Base-by-base conservation (phyloP, 2,797 vertebrate species). In the Mormyrus proboscirostris region DNA sequence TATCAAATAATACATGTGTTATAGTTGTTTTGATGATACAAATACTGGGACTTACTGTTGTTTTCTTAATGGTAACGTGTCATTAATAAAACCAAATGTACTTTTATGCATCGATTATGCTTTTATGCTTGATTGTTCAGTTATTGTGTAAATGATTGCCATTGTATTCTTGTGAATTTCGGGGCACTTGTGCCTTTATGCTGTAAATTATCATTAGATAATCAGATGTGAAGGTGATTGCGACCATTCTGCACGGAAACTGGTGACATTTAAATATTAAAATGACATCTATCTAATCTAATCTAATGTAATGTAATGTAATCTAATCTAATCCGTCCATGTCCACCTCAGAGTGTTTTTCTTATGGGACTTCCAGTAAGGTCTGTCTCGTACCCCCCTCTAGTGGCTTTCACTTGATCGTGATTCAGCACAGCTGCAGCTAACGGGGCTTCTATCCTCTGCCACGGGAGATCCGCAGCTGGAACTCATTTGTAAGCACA, bases 381-480 rank as follows among this genome's bases (percentile, higher is more conserved):
- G n/a, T 76, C 47, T 88, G 69, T 79, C 69, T 82, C 50, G 41
- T 55, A 44, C 16, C 69, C 33, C 50, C 50, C 69, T 88, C 88
- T 82, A 82, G 50, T 88, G 88, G 29, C 51, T 12, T 49, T 53
- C 25, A 53, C 6, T 14, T 79, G 25, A 49, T 38, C 19, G 7
- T 38, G 65, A 25, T 88, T 10, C 19, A 8, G 14, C 65, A 33
- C 65, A 76, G 25, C 22, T 76, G 5, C 62, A 85, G 2, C 8
- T 14, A 50, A 51, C 19, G 5, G 22, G 4, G 8, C 7, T 1
- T n/a, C 29, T 19, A 82, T 33, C 41, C 33, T 44, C 14, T 19
- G 4, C 38, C 16, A 59, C 38, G 10, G 16, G 38, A 19, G 29
- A 33, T 19, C 38, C 5, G 16, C 76, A 82, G 9, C 38, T 12